Conservation (phyloP, 2,113 vertebrate genomes). For the Pyxicephalus adspersus region DNA sequence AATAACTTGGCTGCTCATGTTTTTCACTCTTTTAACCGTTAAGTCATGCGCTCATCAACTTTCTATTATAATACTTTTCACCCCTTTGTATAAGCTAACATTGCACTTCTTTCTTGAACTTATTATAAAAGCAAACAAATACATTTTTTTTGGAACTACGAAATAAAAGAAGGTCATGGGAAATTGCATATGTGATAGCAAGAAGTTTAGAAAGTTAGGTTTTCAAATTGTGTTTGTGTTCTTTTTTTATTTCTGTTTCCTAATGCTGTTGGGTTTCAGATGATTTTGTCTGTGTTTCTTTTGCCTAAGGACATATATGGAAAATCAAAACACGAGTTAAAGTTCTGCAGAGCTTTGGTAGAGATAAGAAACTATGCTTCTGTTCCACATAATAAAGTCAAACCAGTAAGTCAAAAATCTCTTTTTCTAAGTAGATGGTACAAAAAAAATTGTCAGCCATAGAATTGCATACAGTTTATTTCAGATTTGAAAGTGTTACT, state of each 20-base stretch:
- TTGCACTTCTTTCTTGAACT: slow-evolving; percentile 26
- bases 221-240: slow-evolving; percentile 2
- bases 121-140: slow-evolving; percentile 27
- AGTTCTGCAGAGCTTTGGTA: slow-evolving; percentile 38
- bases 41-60: neutral
- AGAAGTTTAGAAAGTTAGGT: neutral
- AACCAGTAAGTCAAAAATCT: slow-evolving; percentile 4
- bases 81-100: slow-evolving; percentile 7
- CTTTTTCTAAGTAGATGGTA: neutral
- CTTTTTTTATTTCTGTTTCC: neutral
- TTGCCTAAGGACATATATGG: slow-evolving; percentile 16
- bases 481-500: no score
- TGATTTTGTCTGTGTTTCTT: neutral
- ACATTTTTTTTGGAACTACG: slow-evolving; percentile 35
- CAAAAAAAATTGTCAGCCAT: neutral
- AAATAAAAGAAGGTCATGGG: slow-evolving; percentile 42
- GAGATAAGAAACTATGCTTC: slow-evolving; percentile 26
- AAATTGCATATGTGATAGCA: slow-evolving; percentile 5
- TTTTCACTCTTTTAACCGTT: neutral
- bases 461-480: neutral
- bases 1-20: neutral
- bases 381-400: slow-evolving; percentile 15
- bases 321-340: slow-evolving; percentile 24
- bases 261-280: neutral
- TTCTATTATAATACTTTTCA: slow-evolving; percentile 12